phyloP scores from a whole-genome alignment of 2,797 vertebrate species.

The Manis pentadactyla region DNA sequence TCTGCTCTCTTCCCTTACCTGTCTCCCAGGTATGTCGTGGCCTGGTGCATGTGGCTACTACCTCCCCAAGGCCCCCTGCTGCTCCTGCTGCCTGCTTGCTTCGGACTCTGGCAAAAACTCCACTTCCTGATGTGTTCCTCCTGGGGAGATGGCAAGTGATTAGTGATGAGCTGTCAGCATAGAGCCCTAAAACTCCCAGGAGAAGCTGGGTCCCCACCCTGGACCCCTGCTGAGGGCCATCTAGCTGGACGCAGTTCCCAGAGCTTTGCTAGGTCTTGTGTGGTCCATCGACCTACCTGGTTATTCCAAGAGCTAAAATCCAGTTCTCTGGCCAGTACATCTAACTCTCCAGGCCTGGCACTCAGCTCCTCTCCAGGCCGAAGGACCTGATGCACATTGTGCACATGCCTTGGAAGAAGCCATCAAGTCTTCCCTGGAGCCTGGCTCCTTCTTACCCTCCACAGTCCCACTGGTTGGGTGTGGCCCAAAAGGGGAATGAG shows the following conservation, averaged over 20 bases:
- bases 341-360: neutral
- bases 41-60: conserved; percentile 57
- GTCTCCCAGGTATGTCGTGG: conserved; percentile 78
- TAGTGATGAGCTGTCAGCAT: conserved; percentile 59
- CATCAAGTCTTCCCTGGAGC: neutral
- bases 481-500: neutral
- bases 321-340: neutral
- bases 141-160: conserved; percentile 82
- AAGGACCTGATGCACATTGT: neutral
- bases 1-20: conserved; percentile 69
- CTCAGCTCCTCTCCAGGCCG: neutral
- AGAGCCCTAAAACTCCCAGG: conserved; percentile 53
- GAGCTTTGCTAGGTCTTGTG: neutral
- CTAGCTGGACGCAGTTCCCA: neutral
- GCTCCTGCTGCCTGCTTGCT: conserved; percentile 76
- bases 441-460: neutral
- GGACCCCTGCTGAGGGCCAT: neutral
- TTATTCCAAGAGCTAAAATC: neutral
- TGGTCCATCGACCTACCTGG: neutral
- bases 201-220: neutral
- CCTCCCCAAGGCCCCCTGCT: conserved; percentile 71
- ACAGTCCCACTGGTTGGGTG: neutral
- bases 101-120: conserved; percentile 79
- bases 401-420: neutral
- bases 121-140: conserved; percentile 63